A percentile compares a stretch with the other conserved stretches of the same genome.
Conservation (phyloP, 2,797 vertebrate genomes). For the Siniperca obscura region DNA sequence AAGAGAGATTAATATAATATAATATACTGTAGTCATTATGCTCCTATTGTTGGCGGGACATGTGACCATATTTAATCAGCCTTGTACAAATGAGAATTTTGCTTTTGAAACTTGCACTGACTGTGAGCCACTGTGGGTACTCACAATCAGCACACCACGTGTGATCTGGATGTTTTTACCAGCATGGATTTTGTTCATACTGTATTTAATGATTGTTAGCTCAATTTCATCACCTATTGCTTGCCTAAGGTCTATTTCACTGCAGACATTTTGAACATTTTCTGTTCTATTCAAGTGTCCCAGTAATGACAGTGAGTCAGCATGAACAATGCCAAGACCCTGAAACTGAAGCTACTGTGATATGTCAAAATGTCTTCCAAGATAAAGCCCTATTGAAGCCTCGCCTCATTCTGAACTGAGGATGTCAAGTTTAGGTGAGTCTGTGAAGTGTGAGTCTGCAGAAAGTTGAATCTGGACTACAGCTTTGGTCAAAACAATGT, state of each 20-base stretch:
- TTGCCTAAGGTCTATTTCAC: not conserved
- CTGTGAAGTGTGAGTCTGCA: not conserved
- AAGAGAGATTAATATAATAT: not conserved
- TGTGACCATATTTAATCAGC: constrained; percentile 16
- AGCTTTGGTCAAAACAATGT: not conserved
- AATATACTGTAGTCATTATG: not conserved
- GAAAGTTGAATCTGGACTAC: too few species aligned
- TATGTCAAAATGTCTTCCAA: too few species aligned
- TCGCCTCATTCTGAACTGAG: not conserved
- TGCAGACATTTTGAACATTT: too few species aligned
- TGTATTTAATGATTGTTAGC: not conserved
- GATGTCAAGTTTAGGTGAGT: not conserved
- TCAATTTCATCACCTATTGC: not conserved
- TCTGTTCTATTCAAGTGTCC: too few species aligned
- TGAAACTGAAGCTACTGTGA: not conserved
- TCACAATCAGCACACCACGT: too few species aligned
- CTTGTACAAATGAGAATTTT: constrained; percentile 7
- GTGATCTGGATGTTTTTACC: not conserved
- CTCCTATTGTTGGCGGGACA: not conserved
- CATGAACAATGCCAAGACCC: not conserved
- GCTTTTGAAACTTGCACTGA: not conserved
- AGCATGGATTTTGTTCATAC: not conserved
- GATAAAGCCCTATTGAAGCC: too few species aligned
- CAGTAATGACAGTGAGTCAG: too few species aligned
- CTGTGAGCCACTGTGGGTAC: not conserved